Evolutionary conservation across 2,797 vertebrate species (phyloP).

Genomic region (Coendou prehensilis): DNA sequence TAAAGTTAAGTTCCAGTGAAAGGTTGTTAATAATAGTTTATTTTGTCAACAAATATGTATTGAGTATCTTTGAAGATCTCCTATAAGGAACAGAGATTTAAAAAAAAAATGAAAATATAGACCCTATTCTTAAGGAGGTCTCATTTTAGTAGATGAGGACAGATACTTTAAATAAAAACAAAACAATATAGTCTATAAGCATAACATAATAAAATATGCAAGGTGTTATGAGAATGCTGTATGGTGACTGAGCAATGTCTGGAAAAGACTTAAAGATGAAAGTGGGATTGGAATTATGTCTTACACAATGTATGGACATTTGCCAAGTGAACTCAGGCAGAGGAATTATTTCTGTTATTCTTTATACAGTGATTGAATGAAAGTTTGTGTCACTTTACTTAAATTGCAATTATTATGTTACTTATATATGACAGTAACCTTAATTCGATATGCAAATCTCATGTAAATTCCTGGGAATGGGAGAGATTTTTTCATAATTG

Average conservation of each 20-base stretch:
- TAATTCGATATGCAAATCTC: not conserved
- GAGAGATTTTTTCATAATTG: not conserved
- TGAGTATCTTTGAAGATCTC: not conserved
- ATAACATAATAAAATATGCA: not conserved
- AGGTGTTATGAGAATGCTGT: not conserved
- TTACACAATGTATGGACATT: not conserved
- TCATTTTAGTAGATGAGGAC: not conserved
- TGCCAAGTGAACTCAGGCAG: not conserved
- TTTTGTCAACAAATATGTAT: constrained; percentile 9
- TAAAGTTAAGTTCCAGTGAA: not conserved
- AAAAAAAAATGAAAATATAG: not conserved
- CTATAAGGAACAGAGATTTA: not conserved
- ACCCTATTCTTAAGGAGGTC: not conserved
- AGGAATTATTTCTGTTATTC: constrained; percentile 28
- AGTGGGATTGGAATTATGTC: not conserved
- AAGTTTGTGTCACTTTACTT: constrained; percentile 11
- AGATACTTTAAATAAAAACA: constrained; percentile 9
- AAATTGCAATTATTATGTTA: not conserved
- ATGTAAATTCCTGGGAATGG: not conserved
- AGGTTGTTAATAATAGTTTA: not conserved
- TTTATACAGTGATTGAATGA: constrained; percentile 12
- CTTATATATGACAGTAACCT: not conserved
- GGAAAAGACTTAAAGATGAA: constrained; percentile 6
- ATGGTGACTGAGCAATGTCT: not conserved
- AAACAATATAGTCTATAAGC: constrained; percentile 2